These are phyloP conservation scores for Phoxinus dragarum DNA, from an alignment of 2,797 vertebrate genomes.

Conservation along the genomic window DNA sequence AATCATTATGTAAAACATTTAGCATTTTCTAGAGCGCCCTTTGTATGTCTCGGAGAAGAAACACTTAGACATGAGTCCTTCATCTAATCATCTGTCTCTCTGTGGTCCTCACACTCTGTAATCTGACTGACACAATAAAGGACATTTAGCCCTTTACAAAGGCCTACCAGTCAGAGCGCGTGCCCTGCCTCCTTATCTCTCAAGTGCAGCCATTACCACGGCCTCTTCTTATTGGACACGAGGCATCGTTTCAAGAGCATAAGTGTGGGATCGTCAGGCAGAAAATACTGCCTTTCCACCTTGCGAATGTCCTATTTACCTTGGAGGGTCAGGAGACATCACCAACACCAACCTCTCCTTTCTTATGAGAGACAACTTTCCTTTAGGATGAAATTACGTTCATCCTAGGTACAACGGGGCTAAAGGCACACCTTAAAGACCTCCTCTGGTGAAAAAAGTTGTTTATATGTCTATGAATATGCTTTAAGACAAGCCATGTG, in stretches of 20 bases:
- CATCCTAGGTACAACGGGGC: too few relatives aligned
- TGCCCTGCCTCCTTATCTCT: constrained; percentile 68
- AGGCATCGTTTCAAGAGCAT: constrained; percentile 85
- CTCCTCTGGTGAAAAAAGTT: too few relatives aligned
- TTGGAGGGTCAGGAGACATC: constrained; percentile 80
- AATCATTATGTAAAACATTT: constrained; percentile 43
- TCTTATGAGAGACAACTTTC: not conserved
- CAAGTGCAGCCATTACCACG: constrained; percentile 79
- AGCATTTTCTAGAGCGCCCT: constrained; percentile 23
- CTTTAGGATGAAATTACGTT: not conserved
- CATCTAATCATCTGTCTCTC: constrained; percentile 44
- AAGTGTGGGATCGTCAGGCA: constrained; percentile 85
- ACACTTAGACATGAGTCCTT: constrained; percentile 31
- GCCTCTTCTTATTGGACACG: constrained; percentile 81
- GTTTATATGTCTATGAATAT: too few relatives aligned
- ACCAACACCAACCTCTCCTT: constrained; percentile 54
- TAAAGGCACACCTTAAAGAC: too few relatives aligned
- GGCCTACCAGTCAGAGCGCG: constrained; percentile 62
- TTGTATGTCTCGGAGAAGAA: constrained; percentile 14
- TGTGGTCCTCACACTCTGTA: constrained; percentile 38
- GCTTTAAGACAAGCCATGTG: too few relatives aligned
- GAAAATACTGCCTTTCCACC: constrained; percentile 86
- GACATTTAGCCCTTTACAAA: constrained; percentile 64
- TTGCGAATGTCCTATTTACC: constrained; percentile 84
- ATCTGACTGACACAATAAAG: constrained; percentile 73